A percentile compares a stretch with the other conserved stretches of the same genome.
These are phyloP conservation scores for Tetrapedia diversipes DNA, from an alignment of 2,888 invertebrate genomes.

Conservation along the genomic window DNA sequence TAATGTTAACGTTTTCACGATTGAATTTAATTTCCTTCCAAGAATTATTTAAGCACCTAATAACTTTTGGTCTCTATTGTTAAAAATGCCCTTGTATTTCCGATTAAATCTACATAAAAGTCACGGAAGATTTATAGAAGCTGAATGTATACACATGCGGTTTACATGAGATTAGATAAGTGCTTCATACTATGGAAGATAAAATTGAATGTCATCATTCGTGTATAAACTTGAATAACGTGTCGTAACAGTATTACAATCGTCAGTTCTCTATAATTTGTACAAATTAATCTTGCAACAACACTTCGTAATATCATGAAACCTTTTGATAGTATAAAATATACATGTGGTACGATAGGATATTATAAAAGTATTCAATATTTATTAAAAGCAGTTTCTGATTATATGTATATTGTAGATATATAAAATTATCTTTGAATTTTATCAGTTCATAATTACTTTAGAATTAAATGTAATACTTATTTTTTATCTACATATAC, in stretches of 20 bases:
- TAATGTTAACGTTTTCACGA: too few species aligned
- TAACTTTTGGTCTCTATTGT: too few species aligned
- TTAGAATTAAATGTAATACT: too few species aligned
- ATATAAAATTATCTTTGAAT: too few species aligned
- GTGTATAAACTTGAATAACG: not conserved
- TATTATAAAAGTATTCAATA: too few species aligned
- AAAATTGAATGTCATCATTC: constrained; percentile 26
- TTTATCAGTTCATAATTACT: too few species aligned
- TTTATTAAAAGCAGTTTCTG: too few species aligned
- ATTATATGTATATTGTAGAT: too few species aligned
- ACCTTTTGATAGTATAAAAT: not conserved
- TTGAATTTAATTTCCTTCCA: too few species aligned
- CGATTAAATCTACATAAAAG: not conserved
- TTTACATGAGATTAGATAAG: constrained; percentile 46
- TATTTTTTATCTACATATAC: too few species aligned
- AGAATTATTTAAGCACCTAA: too few species aligned
- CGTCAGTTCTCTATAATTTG: not conserved
- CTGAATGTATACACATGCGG: not conserved
- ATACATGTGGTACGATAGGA: too few species aligned
- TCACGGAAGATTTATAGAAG: constrained; percentile 27
- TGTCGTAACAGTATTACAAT: constrained; percentile 1
- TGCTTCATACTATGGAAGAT: constrained; percentile 15
- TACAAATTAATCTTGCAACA: not conserved
- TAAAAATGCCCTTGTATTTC: not conserved
- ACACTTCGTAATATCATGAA: not conserved